phyloP scores from a whole-genome alignment of 2,888 invertebrate species.

The Caenorhabditis doughertyi region DNA sequence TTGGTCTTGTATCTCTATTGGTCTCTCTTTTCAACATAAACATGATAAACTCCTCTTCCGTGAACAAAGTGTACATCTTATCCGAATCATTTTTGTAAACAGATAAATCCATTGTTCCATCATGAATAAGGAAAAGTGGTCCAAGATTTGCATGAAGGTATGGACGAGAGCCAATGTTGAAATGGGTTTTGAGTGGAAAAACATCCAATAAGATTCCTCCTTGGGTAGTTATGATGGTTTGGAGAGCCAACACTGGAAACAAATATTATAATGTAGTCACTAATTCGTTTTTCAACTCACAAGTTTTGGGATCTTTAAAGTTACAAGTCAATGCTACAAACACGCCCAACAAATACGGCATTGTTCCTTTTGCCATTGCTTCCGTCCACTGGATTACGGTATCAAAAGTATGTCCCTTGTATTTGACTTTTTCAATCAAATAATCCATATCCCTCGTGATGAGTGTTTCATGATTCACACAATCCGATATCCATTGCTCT shows the following conservation, averaged over 20 bases:
- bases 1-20: not conserved
- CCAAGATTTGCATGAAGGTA: slow-evolving; percentile 34
- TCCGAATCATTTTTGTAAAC: slow-evolving; percentile 7
- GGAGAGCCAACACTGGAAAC: slow-evolving; percentile 7
- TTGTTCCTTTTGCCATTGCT: slow-evolving; percentile 7
- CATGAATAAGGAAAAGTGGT: slow-evolving; percentile 34
- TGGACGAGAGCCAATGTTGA: slow-evolving; percentile 16
- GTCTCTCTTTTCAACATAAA: slow-evolving; percentile 12
- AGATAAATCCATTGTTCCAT: slow-evolving; percentile 13
- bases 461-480: not conserved
- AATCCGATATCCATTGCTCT: slow-evolving; percentile 15
- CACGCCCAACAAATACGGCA: not conserved
- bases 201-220: slow-evolving; percentile 6
- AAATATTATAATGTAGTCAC: not conserved
- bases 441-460: not conserved
- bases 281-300: not conserved
- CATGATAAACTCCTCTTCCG: slow-evolving; percentile 15
- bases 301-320: no score
- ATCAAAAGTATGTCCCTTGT: not conserved
- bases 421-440: slow-evolving; percentile 12
- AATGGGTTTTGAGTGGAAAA: slow-evolving; percentile 16
- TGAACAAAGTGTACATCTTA: slow-evolving; percentile 25
- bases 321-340: no score
- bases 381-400: not conserved
- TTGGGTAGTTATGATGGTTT: not conserved